Base-by-base conservation (phyloP, 2,797 vertebrate species). In the Todus mexicanus region DNA sequence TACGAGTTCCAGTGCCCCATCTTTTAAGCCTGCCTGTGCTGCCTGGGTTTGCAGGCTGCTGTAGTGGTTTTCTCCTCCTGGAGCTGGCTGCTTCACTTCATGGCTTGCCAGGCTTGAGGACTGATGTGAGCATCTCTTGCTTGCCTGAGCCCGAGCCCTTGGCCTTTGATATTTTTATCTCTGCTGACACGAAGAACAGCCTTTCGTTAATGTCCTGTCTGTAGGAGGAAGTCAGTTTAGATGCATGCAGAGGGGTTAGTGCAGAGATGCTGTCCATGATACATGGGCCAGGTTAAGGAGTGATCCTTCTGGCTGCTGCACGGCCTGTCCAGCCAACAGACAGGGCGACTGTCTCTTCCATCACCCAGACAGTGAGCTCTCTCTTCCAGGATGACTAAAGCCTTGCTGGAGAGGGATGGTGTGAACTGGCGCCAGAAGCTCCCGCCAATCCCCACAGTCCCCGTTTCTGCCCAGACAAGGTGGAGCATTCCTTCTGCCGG, bases 401-500 rank as follows among this genome's bases (percentile, higher is more conserved):
- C 97, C 12, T 97, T 99, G 85, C 97, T 98, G 56, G 98, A 99
- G 73, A 98, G 97, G 11, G 98, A 99, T 33, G 99, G 99, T 0
- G 95, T 95, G 2, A 97, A 98, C 22, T 99, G 99, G 99, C 98
- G 99, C 82, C 98, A 98, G 93, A 99, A 99, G 93, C 98, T 99
- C 60, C 99, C 98, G 1, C 97, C 98, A 14, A 98, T 99, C 93
- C 99, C 99, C 19, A 89, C 97, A 0, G 98, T 99, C 19, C 98
- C 99, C 1, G 42, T 98, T 91, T 98, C 98, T 20, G 97, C 98
- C 56, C 98, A 98, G 97, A 98, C 89, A 35, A 98, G 97, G 72
- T 97, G 98, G 81, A 94, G 84, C 26, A 5, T 57, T 81, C 82
- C 85, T 86, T 91, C 96, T 87, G 85, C 89, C 0, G 83, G 95